These are phyloP conservation scores for Hozukius guyotensis DNA, from an alignment of 2,797 vertebrate species.

Conservation along the genomic window DNA sequence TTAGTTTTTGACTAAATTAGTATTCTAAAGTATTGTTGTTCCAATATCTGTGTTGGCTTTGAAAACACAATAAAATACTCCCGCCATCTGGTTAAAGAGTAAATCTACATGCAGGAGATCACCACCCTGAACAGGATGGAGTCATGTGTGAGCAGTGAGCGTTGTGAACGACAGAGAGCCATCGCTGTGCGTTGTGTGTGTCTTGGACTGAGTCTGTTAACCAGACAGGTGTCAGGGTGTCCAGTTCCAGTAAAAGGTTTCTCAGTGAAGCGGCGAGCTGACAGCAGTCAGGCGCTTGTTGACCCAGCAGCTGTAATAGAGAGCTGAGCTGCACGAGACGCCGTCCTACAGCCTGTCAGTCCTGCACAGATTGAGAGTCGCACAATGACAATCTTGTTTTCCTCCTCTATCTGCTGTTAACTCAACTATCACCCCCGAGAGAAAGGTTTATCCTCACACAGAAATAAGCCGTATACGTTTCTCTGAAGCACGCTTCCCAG, in stretches of 20 bases:
- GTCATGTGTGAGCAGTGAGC: background rate
- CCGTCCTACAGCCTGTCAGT: background rate
- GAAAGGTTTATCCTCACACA: background rate
- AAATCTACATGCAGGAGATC: background rate
- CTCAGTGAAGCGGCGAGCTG: conserved; percentile 34
- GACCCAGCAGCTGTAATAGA: conserved; percentile 26
- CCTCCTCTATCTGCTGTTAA: background rate
- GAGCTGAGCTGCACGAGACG: conserved; percentile 6
- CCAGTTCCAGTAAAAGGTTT: conserved; percentile 23
- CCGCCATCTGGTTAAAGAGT: background rate
- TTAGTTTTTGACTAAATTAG: background rate
- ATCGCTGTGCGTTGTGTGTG: background rate
- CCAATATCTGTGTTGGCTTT: background rate
- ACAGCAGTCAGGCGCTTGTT: conserved; percentile 10
- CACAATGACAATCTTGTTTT: background rate
- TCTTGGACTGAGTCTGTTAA: conserved; percentile 25
- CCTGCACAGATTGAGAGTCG: background rate
- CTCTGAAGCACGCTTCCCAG: background rate
- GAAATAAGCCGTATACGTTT: background rate
- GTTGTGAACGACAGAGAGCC: background rate
- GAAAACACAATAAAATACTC: background rate
- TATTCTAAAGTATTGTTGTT: background rate
- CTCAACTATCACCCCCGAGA: background rate
- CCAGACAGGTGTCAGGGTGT: conserved; percentile 46
- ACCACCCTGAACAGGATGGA: background rate